Evolutionary conservation across 2,888 invertebrate genomes (phyloP), one percentile per base, ranked within the genome.

Genomic region (Branchellion lobata): DNA sequence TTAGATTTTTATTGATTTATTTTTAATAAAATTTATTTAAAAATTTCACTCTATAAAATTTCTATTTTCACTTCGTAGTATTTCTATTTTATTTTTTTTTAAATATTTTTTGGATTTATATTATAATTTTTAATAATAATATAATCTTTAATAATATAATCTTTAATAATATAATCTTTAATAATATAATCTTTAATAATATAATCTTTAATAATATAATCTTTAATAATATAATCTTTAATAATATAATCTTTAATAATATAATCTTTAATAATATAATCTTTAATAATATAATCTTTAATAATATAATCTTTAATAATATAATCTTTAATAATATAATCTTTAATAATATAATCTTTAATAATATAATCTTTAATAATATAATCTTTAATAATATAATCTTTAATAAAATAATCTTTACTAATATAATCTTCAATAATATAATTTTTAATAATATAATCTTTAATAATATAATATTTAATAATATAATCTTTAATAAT

Each of bases 111-210:
- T 40, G 14, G 14, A 40, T 8, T 40, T 40, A 40, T 40, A 88
- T 95, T 94, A 88, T 92, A 92, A 61, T 94, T 94, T 84, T 90
- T 93, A 83, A 91, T 94, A 76, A 89, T 96, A 81, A 94, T 95
- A 87, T 92, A 93, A 40, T 40, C 5, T 40, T 40, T 40, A 40
- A 40, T 8, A 40, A 40, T 40, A 8, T 8, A 40, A 40, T 40
- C n/a, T n/a, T n/a, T 94, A 76, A 89, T 96, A 81, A 94, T 95
- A 87, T 92, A 93, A 40, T 40, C 5, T 40, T 40, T 40, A 40
- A 40, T 8, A 40, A 40, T 40, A 8, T 8, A 40, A 40, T 8
- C 8, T 40, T 40, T 40, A 40, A 40, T 40, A 40, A 8, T 5
- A 40, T 40, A 8, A 8, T 8, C 5, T 8, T 8, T 40, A 8